Evolutionary conservation across 2,113 vertebrate genomes (phyloP).

Genomic region (Neolamprologus longior): DNA sequence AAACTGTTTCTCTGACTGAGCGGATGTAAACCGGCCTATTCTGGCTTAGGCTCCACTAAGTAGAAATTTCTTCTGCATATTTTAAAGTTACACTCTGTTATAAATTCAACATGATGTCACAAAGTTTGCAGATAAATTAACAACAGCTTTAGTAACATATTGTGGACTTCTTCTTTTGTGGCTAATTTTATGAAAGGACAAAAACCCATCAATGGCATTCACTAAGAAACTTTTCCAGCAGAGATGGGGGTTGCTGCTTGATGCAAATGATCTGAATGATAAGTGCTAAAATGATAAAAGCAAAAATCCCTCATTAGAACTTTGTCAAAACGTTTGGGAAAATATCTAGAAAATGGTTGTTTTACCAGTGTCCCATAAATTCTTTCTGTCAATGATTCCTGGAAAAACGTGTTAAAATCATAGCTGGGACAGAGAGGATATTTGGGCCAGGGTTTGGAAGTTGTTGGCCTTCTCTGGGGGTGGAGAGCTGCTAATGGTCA

Average conservation of each 20-base stretch:
- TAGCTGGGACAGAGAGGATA: background rate
- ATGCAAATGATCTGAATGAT: background rate
- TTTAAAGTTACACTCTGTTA: background rate
- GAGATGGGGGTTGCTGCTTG: background rate
- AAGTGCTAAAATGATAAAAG: background rate
- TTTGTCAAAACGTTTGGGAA: background rate
- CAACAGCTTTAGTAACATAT: background rate
- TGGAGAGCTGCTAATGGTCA: background rate
- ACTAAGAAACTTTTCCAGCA: background rate
- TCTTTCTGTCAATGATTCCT: background rate
- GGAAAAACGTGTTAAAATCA: background rate
- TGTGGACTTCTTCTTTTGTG: background rate
- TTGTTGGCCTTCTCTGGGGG: background rate
- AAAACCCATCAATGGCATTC: background rate
- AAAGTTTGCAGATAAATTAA: background rate
- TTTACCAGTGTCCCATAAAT: background rate
- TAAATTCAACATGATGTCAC: background rate
- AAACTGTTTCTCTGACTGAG: background rate
- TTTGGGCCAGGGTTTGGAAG: background rate
- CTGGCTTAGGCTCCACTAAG: background rate
- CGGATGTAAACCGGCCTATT: background rate
- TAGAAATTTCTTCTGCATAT: background rate
- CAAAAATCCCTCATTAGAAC: background rate
- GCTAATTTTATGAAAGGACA: background rate
- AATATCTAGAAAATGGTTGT: background rate